Base-by-base conservation (phyloP, 2,888 invertebrate species). In the Protophormia terraenovae region DNA sequence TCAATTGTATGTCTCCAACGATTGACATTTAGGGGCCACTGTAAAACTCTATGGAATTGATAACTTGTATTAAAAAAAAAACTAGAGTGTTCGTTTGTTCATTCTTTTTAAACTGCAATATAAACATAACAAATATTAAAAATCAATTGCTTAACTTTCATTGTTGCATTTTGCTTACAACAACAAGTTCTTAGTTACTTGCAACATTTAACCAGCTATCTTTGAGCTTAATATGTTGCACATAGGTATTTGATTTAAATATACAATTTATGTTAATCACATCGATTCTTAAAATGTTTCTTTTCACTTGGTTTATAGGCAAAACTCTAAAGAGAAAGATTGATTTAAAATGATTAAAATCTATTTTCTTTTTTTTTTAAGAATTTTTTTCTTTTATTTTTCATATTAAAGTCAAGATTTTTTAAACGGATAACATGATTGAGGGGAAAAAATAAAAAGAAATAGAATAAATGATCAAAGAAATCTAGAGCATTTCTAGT, bases 1-100 rank as follows among this genome's bases (percentile, higher is more conserved):
- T 91, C 91, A 91, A 91, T 91, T 89, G 89, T 89, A 90, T 91
- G 91, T 91, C 91, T 91, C 88, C 88, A 7, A 88, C 89, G 89
- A 82, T 89, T 91, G 91, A 91, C 91, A 91, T 91, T 90, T 88
- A 86, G 88, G 88, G 89, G 90, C 90, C 89, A 88, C 88, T 90
- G 88, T 86, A 67, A 85, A 77, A 60, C 85, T 71, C 62, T 50
- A 62, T 78, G 78, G 69, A 82, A 85, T 85, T 82, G 58, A 76
- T 77, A 76, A 80, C 55, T 67, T 10, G 66, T 58, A 19, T 38
- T n/a, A n/a, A n/a, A n/a, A n/a, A n/a, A n/a, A 29, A 60, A 79
- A 79, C 62, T 69, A 47, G 77, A 71, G n/a, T n/a, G n/a, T n/a
- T n/a, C n/a, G n/a, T n/a, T n/a, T n/a, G n/a, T n/a, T n/a, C n/a